Base-by-base conservation (phyloP, 2,113 vertebrate species). In the Macquaria ambigua region DNA sequence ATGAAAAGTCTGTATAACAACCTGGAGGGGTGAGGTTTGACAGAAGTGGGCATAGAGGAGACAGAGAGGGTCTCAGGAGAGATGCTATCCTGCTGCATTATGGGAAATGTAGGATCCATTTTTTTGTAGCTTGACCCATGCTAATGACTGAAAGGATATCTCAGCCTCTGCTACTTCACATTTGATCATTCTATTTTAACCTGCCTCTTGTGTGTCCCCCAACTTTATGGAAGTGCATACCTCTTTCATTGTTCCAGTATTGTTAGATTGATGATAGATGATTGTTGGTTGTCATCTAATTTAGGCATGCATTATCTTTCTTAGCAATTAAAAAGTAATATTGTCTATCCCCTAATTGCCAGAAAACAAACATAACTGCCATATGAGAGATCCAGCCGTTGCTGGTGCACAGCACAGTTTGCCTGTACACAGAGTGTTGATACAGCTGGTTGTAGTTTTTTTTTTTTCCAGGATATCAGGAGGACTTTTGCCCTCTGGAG, bases 381-480 rank as follows among this genome's bases (percentile, higher is more conserved):
- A 23, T 61, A 74, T 53, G 50, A 70, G 71, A 78, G 55, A 58
- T 21, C 58, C 7, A 82, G 78, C 28, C 31, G 1, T 37, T 53
- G 25, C 48, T 61, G 23, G 23, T 76, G 78, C 50, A 4, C 63
- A 28, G 64, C 8, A 1, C 62, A n/a, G 28, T 80, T 8, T 58
- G 68, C 59, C 76, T 74, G 56, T 48, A 67, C 68, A 69, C 55
- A 16, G 3, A 20, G 16, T 91, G 90, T 94, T 95, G 87, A 82
- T 73, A 87, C 93, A 95, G 94, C 92, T 95, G 93, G 23, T 83
- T 93, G 69, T 76, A 53, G 74, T 34, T 34, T 34, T 34, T 31
- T 31, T 31, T 91, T 92, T 83, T 68, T 89, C 66, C 81, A 83
- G 71, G 43, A 76, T 84, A 89, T 90, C 74, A 46, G 50, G 78